Evolutionary conservation across 2,797 vertebrate genomes (phyloP).

Genomic region (Poecilia gillii): DNA sequence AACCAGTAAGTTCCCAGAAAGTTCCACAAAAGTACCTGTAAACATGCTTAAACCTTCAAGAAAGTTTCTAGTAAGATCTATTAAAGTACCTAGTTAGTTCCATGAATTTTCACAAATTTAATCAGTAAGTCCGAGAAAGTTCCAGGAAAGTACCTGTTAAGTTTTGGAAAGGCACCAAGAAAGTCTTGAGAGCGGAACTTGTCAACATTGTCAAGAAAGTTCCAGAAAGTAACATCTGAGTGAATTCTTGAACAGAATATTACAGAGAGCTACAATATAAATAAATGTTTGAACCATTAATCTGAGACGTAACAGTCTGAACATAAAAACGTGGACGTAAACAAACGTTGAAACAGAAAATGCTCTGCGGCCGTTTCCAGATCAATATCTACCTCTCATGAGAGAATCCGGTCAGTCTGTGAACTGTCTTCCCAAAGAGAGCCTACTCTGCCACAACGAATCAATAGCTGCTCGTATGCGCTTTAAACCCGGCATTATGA

Average conservation of each 20-base stretch:
- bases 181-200: neutral
- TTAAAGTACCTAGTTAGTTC: neutral
- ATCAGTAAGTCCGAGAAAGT: neutral
- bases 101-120: neutral
- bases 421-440: neutral
- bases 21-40: no score
- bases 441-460: constrained; percentile 10
- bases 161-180: neutral
- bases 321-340: neutral
- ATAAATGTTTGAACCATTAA: neutral
- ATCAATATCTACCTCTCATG: neutral
- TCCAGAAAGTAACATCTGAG: no score
- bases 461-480: constrained; percentile 42
- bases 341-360: neutral
- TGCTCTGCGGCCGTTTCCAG: neutral
- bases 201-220: neutral
- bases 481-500: constrained; percentile 48
- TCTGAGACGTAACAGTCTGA: neutral
- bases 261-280: neutral
- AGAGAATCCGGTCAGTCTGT: neutral
- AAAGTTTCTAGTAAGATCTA: no score
- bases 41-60: no score
- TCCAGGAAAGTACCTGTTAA: neutral
- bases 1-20: neutral
- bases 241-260: neutral